These are phyloP conservation scores for Machaerirhynchus nigripectus DNA, from an alignment of 2,113 vertebrate species.

Conservation along the genomic window DNA sequence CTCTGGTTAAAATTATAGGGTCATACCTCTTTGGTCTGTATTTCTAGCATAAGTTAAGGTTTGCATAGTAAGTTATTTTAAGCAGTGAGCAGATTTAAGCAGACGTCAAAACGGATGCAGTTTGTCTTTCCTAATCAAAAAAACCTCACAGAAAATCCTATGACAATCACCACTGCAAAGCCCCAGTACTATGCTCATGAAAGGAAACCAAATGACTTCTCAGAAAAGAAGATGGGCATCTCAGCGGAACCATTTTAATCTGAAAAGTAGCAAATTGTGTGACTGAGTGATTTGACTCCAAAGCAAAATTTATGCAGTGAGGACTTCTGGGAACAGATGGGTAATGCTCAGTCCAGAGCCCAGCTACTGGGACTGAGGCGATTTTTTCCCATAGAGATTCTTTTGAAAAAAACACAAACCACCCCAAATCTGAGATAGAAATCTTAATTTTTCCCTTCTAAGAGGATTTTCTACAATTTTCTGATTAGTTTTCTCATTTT, in stretches of 20 bases:
- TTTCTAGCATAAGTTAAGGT: background rate
- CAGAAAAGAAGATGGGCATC: background rate
- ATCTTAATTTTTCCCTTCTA: background rate
- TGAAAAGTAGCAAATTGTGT: background rate
- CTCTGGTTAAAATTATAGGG: background rate
- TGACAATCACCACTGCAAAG: background rate
- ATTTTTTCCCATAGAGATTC: background rate
- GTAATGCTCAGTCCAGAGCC: background rate
- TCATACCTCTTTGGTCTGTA: background rate
- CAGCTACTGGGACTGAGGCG: accelerated
- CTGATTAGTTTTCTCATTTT: background rate
- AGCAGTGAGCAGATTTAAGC: background rate
- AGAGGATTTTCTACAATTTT: background rate
- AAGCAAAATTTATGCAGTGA: background rate
- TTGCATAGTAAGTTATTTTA: background rate
- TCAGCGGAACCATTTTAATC: background rate
- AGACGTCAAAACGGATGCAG: background rate
- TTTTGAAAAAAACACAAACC: background rate
- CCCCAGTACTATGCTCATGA: background rate
- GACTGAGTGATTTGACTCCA: background rate
- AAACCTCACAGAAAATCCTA: background rate
- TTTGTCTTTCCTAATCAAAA: background rate
- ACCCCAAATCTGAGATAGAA: background rate
- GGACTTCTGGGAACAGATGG: background rate
- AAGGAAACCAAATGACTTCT: background rate